Evolutionary conservation across 2,888 invertebrate genomes (phyloP).

Genomic region (Eurytoma californica): DNA sequence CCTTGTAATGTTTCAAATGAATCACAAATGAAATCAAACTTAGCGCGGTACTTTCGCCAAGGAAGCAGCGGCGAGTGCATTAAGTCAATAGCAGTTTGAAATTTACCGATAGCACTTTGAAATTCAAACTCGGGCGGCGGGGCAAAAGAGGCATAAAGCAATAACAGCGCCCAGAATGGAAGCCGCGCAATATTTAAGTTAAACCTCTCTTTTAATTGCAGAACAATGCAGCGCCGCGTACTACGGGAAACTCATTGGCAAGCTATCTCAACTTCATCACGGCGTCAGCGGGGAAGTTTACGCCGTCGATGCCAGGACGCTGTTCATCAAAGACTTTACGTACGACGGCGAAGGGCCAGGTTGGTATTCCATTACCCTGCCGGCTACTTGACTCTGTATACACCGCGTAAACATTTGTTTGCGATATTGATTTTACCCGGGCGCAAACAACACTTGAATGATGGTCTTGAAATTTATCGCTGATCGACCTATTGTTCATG

Average conservation of each 20-base stretch:
- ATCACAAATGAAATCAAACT: too few relatives aligned
- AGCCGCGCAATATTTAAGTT: background rate
- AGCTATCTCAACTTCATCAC: slow-evolving; percentile 87
- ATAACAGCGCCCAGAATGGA: background rate
- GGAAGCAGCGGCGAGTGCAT: too few relatives aligned
- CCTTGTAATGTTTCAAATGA: too few relatives aligned
- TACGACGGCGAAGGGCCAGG: slow-evolving; percentile 95
- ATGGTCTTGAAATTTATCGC: too few relatives aligned
- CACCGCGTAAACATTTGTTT: background rate
- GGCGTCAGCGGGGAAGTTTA: slow-evolving; percentile 90
- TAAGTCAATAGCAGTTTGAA: too few relatives aligned
- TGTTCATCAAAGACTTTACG: slow-evolving; percentile 90
- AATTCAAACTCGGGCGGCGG: too few relatives aligned
- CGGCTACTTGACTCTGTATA: background rate
- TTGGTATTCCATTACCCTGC: slow-evolving; percentile 70
- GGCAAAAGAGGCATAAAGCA: background rate
- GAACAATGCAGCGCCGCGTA: slow-evolving; percentile 77
- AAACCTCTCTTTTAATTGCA: slow-evolving; percentile 58
- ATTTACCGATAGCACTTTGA: too few relatives aligned
- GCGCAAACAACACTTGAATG: too few relatives aligned
- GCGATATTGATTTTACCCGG: too few relatives aligned
- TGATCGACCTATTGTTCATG: too few relatives aligned
- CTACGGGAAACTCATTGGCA: slow-evolving; percentile 86
- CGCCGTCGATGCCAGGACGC: slow-evolving; percentile 90
- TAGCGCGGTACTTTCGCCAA: too few relatives aligned